A percentile compares a stretch with the other conserved stretches of the same genome.
Conservation (phyloP, 1,140 invertebrate genomes). For the Aethina tumida region DNA sequence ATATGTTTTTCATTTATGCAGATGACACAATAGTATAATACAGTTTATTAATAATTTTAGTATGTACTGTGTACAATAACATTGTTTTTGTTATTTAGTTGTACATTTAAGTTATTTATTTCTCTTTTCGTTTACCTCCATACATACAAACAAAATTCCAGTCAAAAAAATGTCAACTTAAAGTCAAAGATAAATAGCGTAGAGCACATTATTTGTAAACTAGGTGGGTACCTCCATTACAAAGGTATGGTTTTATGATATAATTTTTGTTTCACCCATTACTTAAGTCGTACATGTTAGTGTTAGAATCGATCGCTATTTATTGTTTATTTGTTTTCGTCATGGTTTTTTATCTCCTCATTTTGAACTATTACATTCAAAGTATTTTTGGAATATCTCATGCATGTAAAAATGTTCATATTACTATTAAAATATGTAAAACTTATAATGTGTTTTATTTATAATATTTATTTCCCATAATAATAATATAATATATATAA, state of each 20-base stretch:
- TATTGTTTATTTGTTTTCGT: no score
- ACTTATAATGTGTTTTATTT: neutral
- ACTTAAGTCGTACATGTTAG: constrained; percentile 18
- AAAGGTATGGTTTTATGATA: constrained; percentile 19
- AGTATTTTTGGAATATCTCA: constrained; percentile 25
- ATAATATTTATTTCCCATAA: no score
- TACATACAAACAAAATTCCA: no score
- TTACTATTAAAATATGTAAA: constrained; percentile 26
- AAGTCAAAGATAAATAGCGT: constrained; percentile 16
- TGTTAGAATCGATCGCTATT: constrained; percentile 19
- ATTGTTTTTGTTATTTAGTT: constrained; percentile 24
- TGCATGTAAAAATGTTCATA: constrained; percentile 33
- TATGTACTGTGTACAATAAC: constrained; percentile 29
- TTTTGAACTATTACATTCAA: constrained; percentile 15
- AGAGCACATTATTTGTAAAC: constrained; percentile 4
- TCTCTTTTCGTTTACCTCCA: constrained; percentile 6
- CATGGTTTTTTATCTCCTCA: constrained; percentile 10
- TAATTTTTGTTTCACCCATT: constrained; percentile 13
- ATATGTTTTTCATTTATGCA: constrained; percentile 6
- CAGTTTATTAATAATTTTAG: constrained; percentile 21
- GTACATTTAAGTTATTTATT: constrained; percentile 16
- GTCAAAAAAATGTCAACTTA: no score
- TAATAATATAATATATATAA: neutral
- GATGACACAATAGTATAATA: constrained; percentile 25
- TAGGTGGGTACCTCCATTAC: constrained; percentile 21